Base-by-base conservation (phyloP, 30 jellyfish, hydroid and myxozoan species). In the Aurelia aurita region DNA sequence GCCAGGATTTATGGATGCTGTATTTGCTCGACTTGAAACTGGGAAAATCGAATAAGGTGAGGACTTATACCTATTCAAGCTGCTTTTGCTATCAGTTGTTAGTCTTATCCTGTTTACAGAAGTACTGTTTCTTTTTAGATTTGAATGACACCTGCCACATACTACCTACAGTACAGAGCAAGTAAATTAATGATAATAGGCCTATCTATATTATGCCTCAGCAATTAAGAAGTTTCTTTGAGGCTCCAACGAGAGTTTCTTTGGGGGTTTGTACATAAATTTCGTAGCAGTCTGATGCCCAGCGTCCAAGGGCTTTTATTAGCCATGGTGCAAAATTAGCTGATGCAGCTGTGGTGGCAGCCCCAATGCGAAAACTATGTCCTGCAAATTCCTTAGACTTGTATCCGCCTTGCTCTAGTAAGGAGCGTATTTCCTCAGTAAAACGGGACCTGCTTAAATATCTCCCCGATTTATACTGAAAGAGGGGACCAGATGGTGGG, bases 281-380 rank as follows among this genome's bases (percentile, higher is more conserved):
- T 28, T 62, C n/a, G 35, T 62, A 62, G 35, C 35, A 15, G 26
- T 23, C 45, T 12, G 29, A 13, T 20, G 74, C 18, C 74, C 74
- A 62, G 18, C 74, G 19, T 15, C 45, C 74, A 19, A 62, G 18
- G 35, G 45, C 74, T 26, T 62, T n/a, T 12, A 62, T 62, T 53
- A 62, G 74, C 28, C 35, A 23, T 12, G 20, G 29, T 13, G 74
- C 46, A 23, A 62, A 23, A 20, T 23, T 16, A 5, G 35, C 28
- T 13, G 74, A 23, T 13, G 74, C 45, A 62, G 74, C 74, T 14
- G 74, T 62, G 4, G 74, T 62, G 28, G 74, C 74, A 62, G 45
- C 74, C 18, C 74, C 74, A 23, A 62, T 23, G 74, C 74, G 74
- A 28, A 62, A 62, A 62, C 74, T 62, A 26, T 62, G 74, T 28